Evolutionary conservation across 2,797 vertebrate genomes (phyloP).

Genomic region (Aselliscus stoliczkanus): DNA sequence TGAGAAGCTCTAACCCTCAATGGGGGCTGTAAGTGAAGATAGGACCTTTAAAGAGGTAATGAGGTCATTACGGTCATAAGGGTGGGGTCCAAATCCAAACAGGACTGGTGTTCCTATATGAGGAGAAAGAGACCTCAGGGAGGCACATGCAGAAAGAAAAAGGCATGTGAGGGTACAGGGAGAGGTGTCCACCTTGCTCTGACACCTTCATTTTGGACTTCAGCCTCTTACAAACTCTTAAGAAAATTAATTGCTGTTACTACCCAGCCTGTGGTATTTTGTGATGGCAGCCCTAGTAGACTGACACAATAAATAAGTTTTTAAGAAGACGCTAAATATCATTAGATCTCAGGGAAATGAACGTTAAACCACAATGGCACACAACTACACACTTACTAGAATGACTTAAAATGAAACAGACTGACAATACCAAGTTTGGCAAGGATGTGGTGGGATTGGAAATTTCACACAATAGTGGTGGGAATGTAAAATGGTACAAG

Average conservation of each 20-base stretch:
- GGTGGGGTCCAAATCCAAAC: background rate
- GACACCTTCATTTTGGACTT: background rate
- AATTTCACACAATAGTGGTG: background rate
- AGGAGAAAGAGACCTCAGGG: background rate
- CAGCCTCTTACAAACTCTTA: background rate
- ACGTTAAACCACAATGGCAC: background rate
- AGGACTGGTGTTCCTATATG: background rate
- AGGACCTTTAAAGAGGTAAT: background rate
- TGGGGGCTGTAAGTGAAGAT: background rate
- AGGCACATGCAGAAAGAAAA: background rate
- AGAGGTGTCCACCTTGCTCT: too few species aligned
- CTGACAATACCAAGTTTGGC: background rate
- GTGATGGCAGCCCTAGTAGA: background rate
- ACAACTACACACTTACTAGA: background rate
- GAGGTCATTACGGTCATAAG: background rate
- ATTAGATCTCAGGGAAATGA: background rate
- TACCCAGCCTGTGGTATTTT: background rate
- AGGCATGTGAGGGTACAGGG: background rate
- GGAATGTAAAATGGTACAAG: conserved; percentile 28
- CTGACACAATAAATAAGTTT: background rate
- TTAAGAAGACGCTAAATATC: background rate
- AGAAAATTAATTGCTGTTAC: conserved; percentile 5
- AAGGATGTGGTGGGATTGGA: background rate
- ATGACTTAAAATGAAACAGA: background rate
- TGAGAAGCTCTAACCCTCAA: background rate